Evolutionary conservation across 1,140 invertebrate genomes (phyloP).

Genomic region (Zaprionus davidi): DNA sequence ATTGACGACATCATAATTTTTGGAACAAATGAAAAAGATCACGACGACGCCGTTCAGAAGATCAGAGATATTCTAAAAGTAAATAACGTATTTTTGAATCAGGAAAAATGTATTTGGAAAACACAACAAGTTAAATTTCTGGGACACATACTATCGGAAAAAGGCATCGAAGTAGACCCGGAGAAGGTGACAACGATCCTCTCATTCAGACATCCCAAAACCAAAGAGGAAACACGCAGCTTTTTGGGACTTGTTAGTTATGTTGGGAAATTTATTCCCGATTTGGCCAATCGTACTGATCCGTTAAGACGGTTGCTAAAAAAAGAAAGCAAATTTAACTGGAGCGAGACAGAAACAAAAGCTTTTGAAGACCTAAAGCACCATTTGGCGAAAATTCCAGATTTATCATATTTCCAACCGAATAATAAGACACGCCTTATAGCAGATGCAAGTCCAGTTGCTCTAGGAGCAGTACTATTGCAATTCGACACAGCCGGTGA

Average conservation of each 20-base stretch:
- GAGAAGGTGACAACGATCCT: slow-evolving; percentile 34
- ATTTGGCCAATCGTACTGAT: slow-evolving; percentile 19
- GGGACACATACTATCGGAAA: neutral
- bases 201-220: slow-evolving; percentile 26
- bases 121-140: slow-evolving; percentile 2
- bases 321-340: slow-evolving; percentile 29
- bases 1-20: slow-evolving; percentile 59
- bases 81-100: slow-evolving; percentile 17
- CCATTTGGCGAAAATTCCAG: no score
- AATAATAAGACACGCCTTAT: slow-evolving; percentile 62
- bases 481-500: slow-evolving; percentile 44
- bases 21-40: slow-evolving; percentile 51
- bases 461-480: slow-evolving; percentile 58
- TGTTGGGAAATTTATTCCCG: slow-evolving; percentile 66
- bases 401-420: no score
- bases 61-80: slow-evolving; percentile 49
- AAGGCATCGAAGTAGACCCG: neutral
- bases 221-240: no score
- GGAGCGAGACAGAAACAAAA: slow-evolving; percentile 26
- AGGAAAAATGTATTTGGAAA: slow-evolving; percentile 8
- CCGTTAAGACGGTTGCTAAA: slow-evolving; percentile 8
- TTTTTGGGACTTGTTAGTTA: slow-evolving; percentile 66
- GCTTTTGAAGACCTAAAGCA: slow-evolving; percentile 38
- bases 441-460: slow-evolving; percentile 66
- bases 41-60: slow-evolving; percentile 50